phyloP scores from a whole-genome alignment of 2,888 invertebrate species.

The Deilephila elpenor region DNA sequence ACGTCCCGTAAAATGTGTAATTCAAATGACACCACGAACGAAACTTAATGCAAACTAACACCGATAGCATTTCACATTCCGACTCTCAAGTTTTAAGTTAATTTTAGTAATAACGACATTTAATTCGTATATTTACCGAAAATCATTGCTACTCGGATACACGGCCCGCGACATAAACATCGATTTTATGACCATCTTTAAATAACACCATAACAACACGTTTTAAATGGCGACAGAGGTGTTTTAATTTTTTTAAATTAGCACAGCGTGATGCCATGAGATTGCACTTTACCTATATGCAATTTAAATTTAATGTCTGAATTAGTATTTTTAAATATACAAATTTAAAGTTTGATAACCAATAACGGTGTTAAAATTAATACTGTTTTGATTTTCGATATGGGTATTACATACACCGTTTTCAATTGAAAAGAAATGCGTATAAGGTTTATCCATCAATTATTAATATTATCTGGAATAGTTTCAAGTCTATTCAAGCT shows the following conservation, averaged over 20 bases:
- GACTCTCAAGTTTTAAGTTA: conserved; percentile 19
- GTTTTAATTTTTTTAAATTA: conserved; percentile 36
- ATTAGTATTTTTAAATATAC: not conserved
- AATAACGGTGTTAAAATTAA: not conserved
- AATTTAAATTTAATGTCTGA: not conserved
- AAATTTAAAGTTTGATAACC: not conserved
- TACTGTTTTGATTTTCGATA: not conserved
- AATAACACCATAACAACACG: conserved; percentile 43
- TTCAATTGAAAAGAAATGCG: not conserved
- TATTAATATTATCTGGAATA: not conserved
- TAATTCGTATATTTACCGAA: conserved; percentile 47
- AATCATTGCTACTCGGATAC: conserved; percentile 51
- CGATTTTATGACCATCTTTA: conserved; percentile 45
- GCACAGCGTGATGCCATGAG: not conserved
- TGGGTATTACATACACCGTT: too few relatives aligned
- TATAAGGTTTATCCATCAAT: not conserved
- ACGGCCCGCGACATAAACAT: conserved; percentile 51
- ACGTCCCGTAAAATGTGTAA: conserved; percentile 40
- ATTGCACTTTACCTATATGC: not conserved
- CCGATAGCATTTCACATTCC: conserved; percentile 11
- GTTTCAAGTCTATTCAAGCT: conserved; percentile 12
- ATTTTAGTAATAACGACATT: conserved; percentile 32
- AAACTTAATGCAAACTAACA: conserved; percentile 41
- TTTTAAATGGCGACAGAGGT: conserved; percentile 42
- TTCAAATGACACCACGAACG: conserved; percentile 38